Evolutionary conservation across 2,797 vertebrate species (phyloP), one percentile per base, ranked within the genome.

Genomic region (Neosilurus mollespiculum): DNA sequence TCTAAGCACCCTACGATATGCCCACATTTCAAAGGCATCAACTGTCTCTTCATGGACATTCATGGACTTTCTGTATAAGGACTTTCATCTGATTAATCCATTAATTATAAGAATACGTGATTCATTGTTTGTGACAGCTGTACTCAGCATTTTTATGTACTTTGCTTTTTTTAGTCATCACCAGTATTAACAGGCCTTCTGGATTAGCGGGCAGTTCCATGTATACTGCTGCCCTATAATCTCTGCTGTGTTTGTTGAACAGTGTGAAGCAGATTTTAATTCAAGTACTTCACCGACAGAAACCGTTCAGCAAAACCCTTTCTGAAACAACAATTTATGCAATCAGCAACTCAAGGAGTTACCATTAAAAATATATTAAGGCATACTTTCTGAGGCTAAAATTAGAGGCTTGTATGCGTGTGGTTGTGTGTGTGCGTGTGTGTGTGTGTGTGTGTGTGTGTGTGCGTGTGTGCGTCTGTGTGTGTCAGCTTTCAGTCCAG

Each of bases 401-500:
- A 61, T 61, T 77, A 77, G 58, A 61, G 30, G 10, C 26, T 34
- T n/a, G 54, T 16, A 24, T 58, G 24, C 30, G 3, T 73, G 72
- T 73, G 24, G 53, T 34, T 69, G 67, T 49, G 54, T 16, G 51
- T 58, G 24, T 56, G 1, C 56, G 72, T 73, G 24, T 26, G 67
- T 49, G 34, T 69, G 66, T 43, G 53, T 54, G 53, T 54, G 53
- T 54, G 53, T 54, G 53, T 54, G 53, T 54, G 30, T 54, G 12
- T 54, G 53, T 54, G 53, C 6, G 62, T 26, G 22, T 15, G 12
- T 53, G 73, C 69, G 8, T 34, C 16, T 53, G 51, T 58, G 69
- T 15, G 37, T 80, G 67, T 54, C 59, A 30, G n/a, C 20, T 16
- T 37, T 66, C 24, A 69, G 65, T 82, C 83, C 79, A 59, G 56